A percentile compares a stretch with the other conserved stretches of the same genome.
These are phyloP conservation scores for Cettia cetti DNA, from an alignment of 2,113 vertebrate species.

Conservation along the genomic window DNA sequence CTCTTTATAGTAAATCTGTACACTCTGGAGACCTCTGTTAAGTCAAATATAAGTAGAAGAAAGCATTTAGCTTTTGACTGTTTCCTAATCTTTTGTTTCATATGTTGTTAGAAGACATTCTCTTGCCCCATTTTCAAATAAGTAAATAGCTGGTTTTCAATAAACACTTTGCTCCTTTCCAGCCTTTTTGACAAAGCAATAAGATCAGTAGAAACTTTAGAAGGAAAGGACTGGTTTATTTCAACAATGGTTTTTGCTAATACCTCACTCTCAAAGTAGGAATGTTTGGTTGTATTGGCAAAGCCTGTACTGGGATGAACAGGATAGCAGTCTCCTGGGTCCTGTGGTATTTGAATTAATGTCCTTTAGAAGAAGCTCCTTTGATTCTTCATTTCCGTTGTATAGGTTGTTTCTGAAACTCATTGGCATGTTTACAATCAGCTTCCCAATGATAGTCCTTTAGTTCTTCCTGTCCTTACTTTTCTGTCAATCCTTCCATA, in stretches of 20 bases:
- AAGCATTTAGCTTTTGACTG: neutral
- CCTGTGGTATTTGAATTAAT: neutral
- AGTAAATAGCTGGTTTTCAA: neutral
- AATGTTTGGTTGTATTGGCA: neutral
- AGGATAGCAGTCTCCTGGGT: neutral
- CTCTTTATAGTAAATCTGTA: neutral
- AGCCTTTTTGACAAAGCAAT: neutral
- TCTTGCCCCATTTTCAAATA: neutral
- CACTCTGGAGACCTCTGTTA: neutral
- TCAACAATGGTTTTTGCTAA: neutral
- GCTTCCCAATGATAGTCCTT: neutral
- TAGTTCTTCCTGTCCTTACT: neutral
- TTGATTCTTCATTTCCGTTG: neutral
- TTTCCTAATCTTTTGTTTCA: slow-evolving; percentile 7
- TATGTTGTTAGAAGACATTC: neutral
- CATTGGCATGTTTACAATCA: neutral
- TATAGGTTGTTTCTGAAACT: neutral
- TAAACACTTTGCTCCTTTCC: neutral
- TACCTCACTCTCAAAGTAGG: neutral
- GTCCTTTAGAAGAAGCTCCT: neutral
- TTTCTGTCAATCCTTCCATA: neutral
- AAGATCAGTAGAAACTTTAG: neutral
- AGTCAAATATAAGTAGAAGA: neutral
- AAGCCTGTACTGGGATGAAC: neutral
- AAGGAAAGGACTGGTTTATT: neutral